Evolutionary conservation across 2,888 invertebrate genomes (phyloP).

Genomic region (Agrilus cyanescens): DNA sequence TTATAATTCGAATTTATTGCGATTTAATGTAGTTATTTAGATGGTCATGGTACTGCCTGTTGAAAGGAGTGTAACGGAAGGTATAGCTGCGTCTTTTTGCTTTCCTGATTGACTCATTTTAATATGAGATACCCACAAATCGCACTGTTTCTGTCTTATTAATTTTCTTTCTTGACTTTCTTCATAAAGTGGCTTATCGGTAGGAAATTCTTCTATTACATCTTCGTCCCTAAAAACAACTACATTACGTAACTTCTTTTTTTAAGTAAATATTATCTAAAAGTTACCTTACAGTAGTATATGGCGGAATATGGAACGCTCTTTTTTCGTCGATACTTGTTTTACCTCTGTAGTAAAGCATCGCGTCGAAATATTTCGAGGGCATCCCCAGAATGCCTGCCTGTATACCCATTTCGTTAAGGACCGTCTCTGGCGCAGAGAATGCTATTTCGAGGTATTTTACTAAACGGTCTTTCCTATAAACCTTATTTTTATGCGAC

Average conservation of each 20-base stretch:
- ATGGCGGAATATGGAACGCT: no score
- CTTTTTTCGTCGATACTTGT: constrained; percentile 13
- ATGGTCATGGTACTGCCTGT: no score
- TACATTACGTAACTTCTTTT: constrained; percentile 14
- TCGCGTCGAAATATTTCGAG: constrained; percentile 43
- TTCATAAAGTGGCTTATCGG: constrained; percentile 19
- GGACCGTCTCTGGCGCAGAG: constrained; percentile 42
- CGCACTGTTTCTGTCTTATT: constrained; percentile 23
- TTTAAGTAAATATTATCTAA: constrained; percentile 9
- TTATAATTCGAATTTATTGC: no score
- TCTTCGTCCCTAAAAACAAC: constrained; percentile 18
- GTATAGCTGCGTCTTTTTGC: constrained; percentile 1
- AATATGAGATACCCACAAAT: constrained; percentile 24
- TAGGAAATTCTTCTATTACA: constrained; percentile 22
- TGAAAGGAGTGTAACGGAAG: no score
- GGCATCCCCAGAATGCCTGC: constrained; percentile 50
- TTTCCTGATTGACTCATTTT: constrained; percentile 10
- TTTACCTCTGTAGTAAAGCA: constrained; percentile 35
- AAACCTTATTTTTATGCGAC: no score
- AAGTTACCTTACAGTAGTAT: no score
- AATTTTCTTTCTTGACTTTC: constrained; percentile 20
- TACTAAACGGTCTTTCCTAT: constrained; percentile 34
- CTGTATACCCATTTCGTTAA: constrained; percentile 36
- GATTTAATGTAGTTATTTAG: no score
- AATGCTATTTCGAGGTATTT: constrained; percentile 42